Base-by-base conservation (phyloP, 1,140 invertebrate species). In the Drosophila littoralis region DNA sequence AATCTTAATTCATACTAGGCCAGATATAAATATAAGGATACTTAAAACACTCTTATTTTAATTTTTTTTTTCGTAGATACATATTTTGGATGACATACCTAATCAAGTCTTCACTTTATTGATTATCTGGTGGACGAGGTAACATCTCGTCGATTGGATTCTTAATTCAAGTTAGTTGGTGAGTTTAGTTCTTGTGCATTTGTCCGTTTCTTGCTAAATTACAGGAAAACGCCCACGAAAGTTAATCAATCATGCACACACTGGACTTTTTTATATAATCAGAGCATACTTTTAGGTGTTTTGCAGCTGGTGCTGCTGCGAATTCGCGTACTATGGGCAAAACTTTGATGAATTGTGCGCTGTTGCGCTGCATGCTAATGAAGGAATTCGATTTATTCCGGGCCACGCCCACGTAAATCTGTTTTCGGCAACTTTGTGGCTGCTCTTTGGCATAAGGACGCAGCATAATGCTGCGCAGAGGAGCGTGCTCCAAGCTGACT, bases 221-320 rank as follows among this genome's bases (percentile, higher is more conserved):
- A 84, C 77, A 78, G 58, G 75, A 84, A 68, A 73, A 77, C 77
- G 77, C 60, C 76, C 74, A 75, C 54, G 69, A 79, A 82, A 77
- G 76, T 89, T 88, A 86, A 86, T 86, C 83, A 86, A 86, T 86
- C 83, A 86, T 88, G 79, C 76, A 88, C 69, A 78, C 67, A 57
- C 66, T 50, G 58, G 32, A 59, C 59, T 73, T 51, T 55, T 40
- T 55, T 46, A 45, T 48, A 79, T 77, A 77, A 77, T 69, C 75
- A 64, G 10, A 88, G 67, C 67, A 67, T 74, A 72, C 48, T 73
- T 70, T 76, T 59, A 85, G 78, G 79, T 88, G 83, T 81, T 77
- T 57, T 65, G 75, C 83, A 85, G 75, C 60, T 82, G 65, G 32
- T 69, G 54, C 42, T 58, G 32, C 13, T 65, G 43, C 51, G 22